Evolutionary conservation across 2,888 invertebrate species (phyloP).

Genomic region (Galerucella pusilla): DNA sequence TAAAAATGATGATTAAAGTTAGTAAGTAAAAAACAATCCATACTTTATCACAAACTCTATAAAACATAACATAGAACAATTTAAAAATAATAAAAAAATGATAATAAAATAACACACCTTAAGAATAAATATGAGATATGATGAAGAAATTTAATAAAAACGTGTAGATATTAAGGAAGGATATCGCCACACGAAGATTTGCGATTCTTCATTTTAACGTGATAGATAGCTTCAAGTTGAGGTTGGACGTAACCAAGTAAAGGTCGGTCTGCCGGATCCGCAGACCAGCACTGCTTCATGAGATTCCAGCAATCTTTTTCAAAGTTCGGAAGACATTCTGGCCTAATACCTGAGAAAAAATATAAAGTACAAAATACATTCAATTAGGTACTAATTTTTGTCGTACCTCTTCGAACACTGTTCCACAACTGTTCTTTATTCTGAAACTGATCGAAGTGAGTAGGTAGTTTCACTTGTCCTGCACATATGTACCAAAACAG

Average conservation of each 20-base stretch:
- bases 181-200: background rate
- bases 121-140: background rate
- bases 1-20: constrained; percentile 21
- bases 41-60: constrained; percentile 17
- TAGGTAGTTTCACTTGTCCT: constrained; percentile 81
- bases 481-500: constrained; percentile 92
- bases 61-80: constrained; percentile 16
- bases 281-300: constrained; percentile 87
- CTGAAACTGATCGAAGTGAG: constrained; percentile 83
- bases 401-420: constrained; percentile 81
- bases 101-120: background rate
- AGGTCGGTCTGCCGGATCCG: constrained; percentile 78
- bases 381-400: background rate
- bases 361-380: background rate
- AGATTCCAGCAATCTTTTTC: constrained; percentile 84
- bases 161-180: background rate
- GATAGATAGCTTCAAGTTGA: constrained; percentile 70
- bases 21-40: constrained; percentile 20
- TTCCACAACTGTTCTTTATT: constrained; percentile 90
- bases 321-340: constrained; percentile 81
- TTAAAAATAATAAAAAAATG: constrained; percentile 6
- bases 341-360: constrained; percentile 75
- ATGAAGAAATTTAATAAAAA: constrained; percentile 2
- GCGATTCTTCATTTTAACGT: constrained; percentile 27
- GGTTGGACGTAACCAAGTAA: constrained; percentile 83